These are phyloP conservation scores for Rhyacichthys aspro DNA, from an alignment of 2,797 vertebrate species.

Conservation along the genomic window DNA sequence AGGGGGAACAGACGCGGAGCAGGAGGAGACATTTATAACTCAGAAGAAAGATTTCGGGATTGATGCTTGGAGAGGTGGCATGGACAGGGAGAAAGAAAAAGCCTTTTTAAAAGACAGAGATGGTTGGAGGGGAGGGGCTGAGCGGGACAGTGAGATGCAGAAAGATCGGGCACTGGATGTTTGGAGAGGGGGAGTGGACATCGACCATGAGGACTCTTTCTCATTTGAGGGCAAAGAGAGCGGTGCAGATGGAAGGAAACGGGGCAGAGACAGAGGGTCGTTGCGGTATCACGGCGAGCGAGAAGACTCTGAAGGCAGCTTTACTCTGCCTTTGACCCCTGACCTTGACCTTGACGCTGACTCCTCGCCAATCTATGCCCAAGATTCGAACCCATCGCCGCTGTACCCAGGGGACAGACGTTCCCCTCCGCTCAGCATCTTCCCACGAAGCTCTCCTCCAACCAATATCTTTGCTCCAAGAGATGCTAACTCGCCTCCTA, in stretches of 20 bases:
- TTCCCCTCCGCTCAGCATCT: constrained; percentile 75
- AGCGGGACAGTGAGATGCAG: constrained; percentile 69
- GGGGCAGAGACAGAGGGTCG: constrained; percentile 74
- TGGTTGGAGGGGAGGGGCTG: constrained; percentile 64
- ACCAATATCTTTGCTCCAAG: constrained; percentile 85
- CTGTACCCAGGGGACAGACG: constrained; percentile 71
- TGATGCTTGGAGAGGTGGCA: constrained; percentile 67
- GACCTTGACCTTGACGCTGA: constrained; percentile 77
- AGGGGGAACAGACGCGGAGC: constrained; percentile 55
- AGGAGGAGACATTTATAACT: constrained; percentile 75
- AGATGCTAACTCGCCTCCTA: constrained; percentile 77
- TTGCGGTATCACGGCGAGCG: constrained; percentile 88
- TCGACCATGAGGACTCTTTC: constrained; percentile 71
- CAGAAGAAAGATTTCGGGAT: constrained; percentile 73
- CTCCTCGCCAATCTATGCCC: constrained; percentile 75
- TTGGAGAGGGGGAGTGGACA: constrained; percentile 72
- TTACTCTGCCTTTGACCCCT: constrained; percentile 79
- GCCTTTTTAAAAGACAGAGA: constrained; percentile 71
- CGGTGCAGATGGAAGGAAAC: constrained; percentile 59
- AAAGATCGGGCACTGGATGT: constrained; percentile 71
- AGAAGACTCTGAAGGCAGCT: constrained; percentile 88
- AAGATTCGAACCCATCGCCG: constrained; percentile 78
- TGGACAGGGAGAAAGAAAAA: constrained; percentile 67
- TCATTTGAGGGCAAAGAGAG: constrained; percentile 70
- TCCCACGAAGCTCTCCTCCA: constrained; percentile 85